Evolutionary conservation across 92 coral and sea anemone species (phyloP).

Genomic region (Diadumene lineata): DNA sequence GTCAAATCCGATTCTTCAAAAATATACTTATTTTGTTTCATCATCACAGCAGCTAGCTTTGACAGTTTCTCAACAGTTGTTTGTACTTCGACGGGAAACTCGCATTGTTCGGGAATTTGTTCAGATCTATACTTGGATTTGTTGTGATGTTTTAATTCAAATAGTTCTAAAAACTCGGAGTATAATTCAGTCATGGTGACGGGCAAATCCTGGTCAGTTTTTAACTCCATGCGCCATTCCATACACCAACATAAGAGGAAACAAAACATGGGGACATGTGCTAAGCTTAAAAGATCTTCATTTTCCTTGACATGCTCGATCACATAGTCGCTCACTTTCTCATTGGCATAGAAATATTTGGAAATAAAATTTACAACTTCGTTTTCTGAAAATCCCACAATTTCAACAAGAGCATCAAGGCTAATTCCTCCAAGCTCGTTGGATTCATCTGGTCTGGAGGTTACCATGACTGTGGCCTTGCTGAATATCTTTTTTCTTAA

Average conservation of each 20-base stretch:
- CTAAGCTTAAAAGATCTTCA: slow-evolving; percentile 37
- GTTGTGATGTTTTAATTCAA: no score
- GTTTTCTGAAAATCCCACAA: slow-evolving; percentile 40
- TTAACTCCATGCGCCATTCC: not conserved
- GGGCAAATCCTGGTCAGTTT: not conserved
- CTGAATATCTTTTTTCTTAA: slow-evolving; percentile 24
- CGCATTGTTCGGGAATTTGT: not conserved
- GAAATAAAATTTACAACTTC: slow-evolving; percentile 38
- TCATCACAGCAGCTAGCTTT: not conserved
- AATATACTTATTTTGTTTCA: not conserved
- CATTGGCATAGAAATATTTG: slow-evolving; percentile 26
- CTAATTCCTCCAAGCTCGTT: slow-evolving; percentile 15
- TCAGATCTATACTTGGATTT: no score
- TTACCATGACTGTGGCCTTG: slow-evolving; percentile 23
- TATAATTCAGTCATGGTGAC: not conserved
- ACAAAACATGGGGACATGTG: slow-evolving; percentile 39
- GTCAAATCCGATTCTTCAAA: slow-evolving; percentile 1
- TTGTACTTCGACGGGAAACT: not conserved
- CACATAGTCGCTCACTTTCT: slow-evolving; percentile 15
- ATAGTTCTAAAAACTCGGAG: not conserved
- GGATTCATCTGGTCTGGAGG: slow-evolving; percentile 54
- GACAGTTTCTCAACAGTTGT: not conserved
- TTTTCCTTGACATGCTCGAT: slow-evolving; percentile 29
- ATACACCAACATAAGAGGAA: slow-evolving; percentile 3
- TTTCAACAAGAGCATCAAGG: slow-evolving; percentile 25